A percentile compares a stretch with the other conserved stretches of the same genome.
Evolutionary conservation across 2,888 invertebrate genomes (phyloP).

Genomic region (Amphipyra tragopoginis): DNA sequence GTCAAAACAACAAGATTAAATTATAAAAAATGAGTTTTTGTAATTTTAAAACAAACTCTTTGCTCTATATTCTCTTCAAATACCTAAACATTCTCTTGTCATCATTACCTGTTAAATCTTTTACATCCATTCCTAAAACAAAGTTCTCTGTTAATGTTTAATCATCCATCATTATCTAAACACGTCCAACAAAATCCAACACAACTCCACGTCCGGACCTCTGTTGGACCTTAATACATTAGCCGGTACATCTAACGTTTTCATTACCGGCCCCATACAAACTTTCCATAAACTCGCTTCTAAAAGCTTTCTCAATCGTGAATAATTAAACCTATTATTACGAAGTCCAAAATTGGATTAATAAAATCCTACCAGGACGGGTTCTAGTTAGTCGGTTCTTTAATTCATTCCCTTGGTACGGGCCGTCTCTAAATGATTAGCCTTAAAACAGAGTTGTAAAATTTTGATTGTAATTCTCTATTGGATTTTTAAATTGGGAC

Average conservation of each 20-base stretch:
- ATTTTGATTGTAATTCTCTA: slow-evolving; percentile 28
- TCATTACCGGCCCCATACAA: slow-evolving; percentile 77
- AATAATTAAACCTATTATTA: slow-evolving; percentile 85
- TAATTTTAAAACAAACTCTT: too few relatives aligned
- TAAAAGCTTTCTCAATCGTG: slow-evolving; percentile 82
- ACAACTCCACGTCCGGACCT: slow-evolving; percentile 51
- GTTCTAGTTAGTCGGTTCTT: slow-evolving; percentile 63
- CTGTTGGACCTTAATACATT: slow-evolving; percentile 63
- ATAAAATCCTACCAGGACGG: slow-evolving; percentile 71
- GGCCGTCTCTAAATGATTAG: slow-evolving; percentile 51
- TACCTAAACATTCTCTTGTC: slow-evolving; percentile 9
- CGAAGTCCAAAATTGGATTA: slow-evolving; percentile 79
- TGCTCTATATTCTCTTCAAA: too few relatives aligned
- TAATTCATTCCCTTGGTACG: slow-evolving; percentile 59
- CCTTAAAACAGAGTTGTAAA: slow-evolving; percentile 38
- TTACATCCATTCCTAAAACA: slow-evolving; percentile 21
- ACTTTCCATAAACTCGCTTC: slow-evolving; percentile 74
- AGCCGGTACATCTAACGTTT: slow-evolving; percentile 66
- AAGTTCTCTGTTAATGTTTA: slow-evolving; percentile 49
- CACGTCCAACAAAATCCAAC: slow-evolving; percentile 61
- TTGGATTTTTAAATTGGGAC: slow-evolving; percentile 14
- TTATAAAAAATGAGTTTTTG: background rate
- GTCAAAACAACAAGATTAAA: background rate
- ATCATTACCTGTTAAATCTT: slow-evolving; percentile 26
- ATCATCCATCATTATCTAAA: slow-evolving; percentile 66